Base-by-base conservation (phyloP, 2,888 invertebrate species). In the Sinhomidia bicolor region DNA sequence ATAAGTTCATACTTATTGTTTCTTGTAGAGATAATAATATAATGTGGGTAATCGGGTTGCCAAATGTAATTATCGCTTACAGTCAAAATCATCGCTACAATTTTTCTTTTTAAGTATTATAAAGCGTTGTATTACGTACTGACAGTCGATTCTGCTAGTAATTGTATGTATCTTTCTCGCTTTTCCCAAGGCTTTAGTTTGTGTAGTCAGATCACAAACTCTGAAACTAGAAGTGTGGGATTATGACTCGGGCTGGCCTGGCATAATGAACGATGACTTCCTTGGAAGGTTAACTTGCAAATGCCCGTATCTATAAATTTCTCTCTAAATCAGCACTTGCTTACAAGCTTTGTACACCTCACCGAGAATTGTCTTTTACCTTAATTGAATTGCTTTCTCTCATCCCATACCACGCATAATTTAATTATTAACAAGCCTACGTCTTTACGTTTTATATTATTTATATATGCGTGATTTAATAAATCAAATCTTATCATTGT, bases 241-340 rank as follows among this genome's bases (percentile, higher is more conserved):
- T 51, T 90, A 85, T 60, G 90, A 91, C 51, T 82, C 85, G n/a
- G 88, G 92, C 20, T 91, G 91, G 90, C 92, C 91, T 17, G 91
- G 91, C 17, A 89, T 90, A 14, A 85, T 90, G 29, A 96, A 96
- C 94, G 98, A 99, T 95, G 99, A 99, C 94, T 96, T 96, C 93
- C 96, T 99, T 93, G 99, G 99, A 95, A 97, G 98, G 97, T 97
- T 84, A 60, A 78, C 76, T 85, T 78, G 86, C 71, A 41, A 79
- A 80, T 80, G 86, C 54, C 32, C 32, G 57, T 85, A 68, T 68
- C 54, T 74, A 60, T 79, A 71, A 6, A 47, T 71, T 57, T 86
- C 71, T 86, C 71, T 80, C 29, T 71, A 86, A 74, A 74, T 47
- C 17, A 17, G 60, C 76, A 60, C 26, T 84, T 17, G 84, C 84